Evolutionary conservation across 2,888 invertebrate species (phyloP), one percentile per base, ranked within the genome.

Genomic region (Tipula confusa): DNA sequence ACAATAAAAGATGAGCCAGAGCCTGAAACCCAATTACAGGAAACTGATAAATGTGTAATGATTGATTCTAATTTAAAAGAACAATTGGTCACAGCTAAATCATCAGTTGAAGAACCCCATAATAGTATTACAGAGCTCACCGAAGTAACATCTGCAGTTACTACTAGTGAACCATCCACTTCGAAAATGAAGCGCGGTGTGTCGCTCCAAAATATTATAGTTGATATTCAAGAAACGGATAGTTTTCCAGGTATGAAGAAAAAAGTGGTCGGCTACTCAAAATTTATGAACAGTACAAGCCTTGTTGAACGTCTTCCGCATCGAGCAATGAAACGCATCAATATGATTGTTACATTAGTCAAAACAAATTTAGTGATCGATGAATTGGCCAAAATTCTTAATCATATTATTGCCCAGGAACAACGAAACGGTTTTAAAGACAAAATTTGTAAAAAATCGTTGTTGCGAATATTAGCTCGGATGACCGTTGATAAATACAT

Each of bases 331-430:
- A 89, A 89, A 79, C 89, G 95, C 83, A 92, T 92, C n/a, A 92
- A 92, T 86, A 89, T 92, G 84, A 92, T 95, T 84, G 89, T 95
- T 15, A 91, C 92, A 84, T 88, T 91, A 7, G 89, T 95, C 0
- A 91, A 92, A 84, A 89, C 92, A 83, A 89, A 92, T 79, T 91
- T 92, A 86, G 89, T 95, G 2, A 90, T 94, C 28, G 92, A 92
- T 83, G 91, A 92, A 85, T 87, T 90, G 0, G 86, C 88, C 1
- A 90, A 91, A 84, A 85, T 94, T 24, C 88, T 90, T 84, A 91
- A 90, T 87, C 88, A 90, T 83, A 91, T 94, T 33, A 88, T 89
- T 31, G 90, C 91, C 83, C 90, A 90, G 84, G 93, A 93, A 87
- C 88, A 89, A 84, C 89, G 90, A 82, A 87, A 90, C 5, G 91